Conservation (phyloP, 2,113 vertebrate genomes). For the Zosterops hypoxanthus region DNA sequence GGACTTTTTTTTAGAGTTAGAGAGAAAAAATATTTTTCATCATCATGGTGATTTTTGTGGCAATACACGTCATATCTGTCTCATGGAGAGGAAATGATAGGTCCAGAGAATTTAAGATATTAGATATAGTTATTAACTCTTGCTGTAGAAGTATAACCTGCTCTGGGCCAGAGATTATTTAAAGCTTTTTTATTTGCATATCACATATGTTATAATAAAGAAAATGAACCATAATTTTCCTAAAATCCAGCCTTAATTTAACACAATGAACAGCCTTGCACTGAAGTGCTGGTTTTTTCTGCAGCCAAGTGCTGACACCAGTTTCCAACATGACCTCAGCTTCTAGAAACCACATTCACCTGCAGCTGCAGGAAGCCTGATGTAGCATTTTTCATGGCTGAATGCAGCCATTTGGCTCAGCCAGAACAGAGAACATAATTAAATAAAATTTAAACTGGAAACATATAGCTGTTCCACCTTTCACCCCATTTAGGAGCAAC, state of each 20-base stretch:
- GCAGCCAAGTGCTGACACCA: background rate
- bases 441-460: background rate
- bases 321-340: background rate
- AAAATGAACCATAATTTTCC: background rate
- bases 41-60: background rate
- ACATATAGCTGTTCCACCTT: accelerated
- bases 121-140: background rate
- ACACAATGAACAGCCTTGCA: background rate
- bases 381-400: background rate
- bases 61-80: background rate
- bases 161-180: background rate
- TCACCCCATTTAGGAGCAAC: background rate
- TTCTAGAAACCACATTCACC: background rate
- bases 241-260: background rate
- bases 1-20: background rate
- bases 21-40: background rate
- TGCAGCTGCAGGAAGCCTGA: background rate
- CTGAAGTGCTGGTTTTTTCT: background rate
- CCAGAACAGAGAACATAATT: background rate
- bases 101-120: background rate
- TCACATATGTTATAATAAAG: background rate
- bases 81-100: background rate
- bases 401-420: background rate
- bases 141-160: background rate
- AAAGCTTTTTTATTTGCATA: background rate